A percentile compares a stretch with the other conserved stretches of the same genome.
Evolutionary conservation across 2,888 invertebrate species (phyloP).

Genomic region (Pinctada fucata): DNA sequence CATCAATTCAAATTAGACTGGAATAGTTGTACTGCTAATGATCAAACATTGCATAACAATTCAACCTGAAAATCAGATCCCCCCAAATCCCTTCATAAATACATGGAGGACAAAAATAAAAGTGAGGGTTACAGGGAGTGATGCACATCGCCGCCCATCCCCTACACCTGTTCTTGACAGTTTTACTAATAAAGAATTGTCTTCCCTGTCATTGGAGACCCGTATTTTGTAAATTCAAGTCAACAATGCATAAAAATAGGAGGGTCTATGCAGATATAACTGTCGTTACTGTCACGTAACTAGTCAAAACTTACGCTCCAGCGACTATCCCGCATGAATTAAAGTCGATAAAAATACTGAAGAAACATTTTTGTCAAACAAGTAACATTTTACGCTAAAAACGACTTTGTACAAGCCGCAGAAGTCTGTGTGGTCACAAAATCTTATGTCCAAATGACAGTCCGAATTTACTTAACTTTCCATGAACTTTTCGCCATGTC

Average conservation of each 20-base stretch:
- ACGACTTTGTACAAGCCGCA: neutral
- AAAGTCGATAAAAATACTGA: neutral
- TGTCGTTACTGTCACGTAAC: neutral
- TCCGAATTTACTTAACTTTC: constrained; percentile 26
- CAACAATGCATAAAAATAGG: neutral
- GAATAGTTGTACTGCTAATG: too few relatives aligned
- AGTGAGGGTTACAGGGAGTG: too few relatives aligned
- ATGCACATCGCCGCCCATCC: neutral
- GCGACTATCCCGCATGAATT: neutral
- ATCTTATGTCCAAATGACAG: constrained; percentile 16
- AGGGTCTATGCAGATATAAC: neutral
- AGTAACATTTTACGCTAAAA: neutral
- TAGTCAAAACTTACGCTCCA: neutral
- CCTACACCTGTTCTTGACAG: neutral
- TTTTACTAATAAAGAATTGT: neutral
- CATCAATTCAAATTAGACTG: too few relatives aligned
- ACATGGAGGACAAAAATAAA: too few relatives aligned
- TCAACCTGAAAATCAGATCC: too few relatives aligned
- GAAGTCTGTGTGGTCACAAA: constrained; percentile 26
- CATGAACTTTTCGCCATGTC: constrained; percentile 29
- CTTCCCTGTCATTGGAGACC: neutral
- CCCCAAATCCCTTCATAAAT: too few relatives aligned
- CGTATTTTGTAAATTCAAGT: neutral
- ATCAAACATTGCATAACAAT: too few relatives aligned
- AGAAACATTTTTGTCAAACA: neutral